Base-by-base conservation (phyloP, 1,140 invertebrate genomes). In the Drosophila watanabei region DNA sequence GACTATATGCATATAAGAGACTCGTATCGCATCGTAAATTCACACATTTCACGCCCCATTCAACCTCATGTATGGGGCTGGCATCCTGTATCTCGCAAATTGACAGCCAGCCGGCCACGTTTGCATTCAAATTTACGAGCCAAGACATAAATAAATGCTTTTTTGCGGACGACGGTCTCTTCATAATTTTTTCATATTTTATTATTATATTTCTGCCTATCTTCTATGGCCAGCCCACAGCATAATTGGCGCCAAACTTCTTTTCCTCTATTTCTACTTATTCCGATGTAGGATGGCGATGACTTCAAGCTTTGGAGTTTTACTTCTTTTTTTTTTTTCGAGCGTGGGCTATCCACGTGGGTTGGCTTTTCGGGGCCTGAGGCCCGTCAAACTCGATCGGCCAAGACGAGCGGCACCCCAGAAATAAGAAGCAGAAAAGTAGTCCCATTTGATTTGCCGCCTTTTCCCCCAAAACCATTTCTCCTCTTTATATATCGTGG, bases 21-120 rank as follows among this genome's bases (percentile, higher is more conserved):
- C 54, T 54, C 64, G 70, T 33, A 68, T 87, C 63, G 80, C 58
- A 68, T 87, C 80, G 66, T 87, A 87, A 87, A 88, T 88, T 87
- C 72, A 75, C 84, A 84, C 71, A 87, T 87, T 87, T 87, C 77
- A 88, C 80, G 84, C 77, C 72, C 69, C 84, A 88, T 87, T 84
- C 80, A 83, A 78, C 51, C 46, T 32, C 35, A 45, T 52, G 28
- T 28, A 77, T 46, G 65, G 61, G 48, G 39, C 43, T 49, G 59
- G 77, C 76, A 88, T 87, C 84, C 83, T 88, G 80, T 87, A 56
- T 69, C 64, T 79, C 32, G 85, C 84, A 76, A 88, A 87, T 75
- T 87, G 80, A 87, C 84, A 87, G 80, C 76, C 84, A 77, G 68
- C 71, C 64, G 65, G 66, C 79, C 76, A 87, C 84, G 84, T 88